Conservation (phyloP, 2,797 vertebrate genomes). For the Menidia menidia region DNA sequence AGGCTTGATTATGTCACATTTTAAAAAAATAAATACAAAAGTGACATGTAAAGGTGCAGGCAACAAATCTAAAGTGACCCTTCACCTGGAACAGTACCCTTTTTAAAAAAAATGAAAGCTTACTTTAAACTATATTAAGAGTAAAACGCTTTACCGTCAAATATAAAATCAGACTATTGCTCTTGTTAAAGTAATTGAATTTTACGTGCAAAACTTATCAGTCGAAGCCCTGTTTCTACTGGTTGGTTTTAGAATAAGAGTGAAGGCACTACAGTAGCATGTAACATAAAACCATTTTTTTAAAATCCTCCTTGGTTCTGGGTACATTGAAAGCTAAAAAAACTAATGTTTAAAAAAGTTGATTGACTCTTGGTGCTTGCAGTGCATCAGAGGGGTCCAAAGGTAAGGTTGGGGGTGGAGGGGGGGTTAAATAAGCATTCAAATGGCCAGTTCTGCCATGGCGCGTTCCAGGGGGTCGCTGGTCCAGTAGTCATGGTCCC, state of each 20-base stretch:
- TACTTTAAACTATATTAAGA: conserved; percentile 29
- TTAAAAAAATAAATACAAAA: conserved; percentile 52
- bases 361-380: conserved; percentile 41
- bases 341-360: background rate
- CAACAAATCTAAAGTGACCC: conserved; percentile 17
- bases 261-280: conserved; percentile 41
- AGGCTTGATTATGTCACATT: conserved; percentile 14
- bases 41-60: conserved; percentile 31
- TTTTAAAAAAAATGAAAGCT: conserved; percentile 7
- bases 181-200: too few relatives aligned
- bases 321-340: conserved; percentile 15
- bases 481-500: conserved; percentile 95
- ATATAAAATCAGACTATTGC: too few relatives aligned
- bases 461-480: conserved; percentile 91
- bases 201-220: conserved; percentile 47
- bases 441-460: conserved; percentile 90
- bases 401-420: conserved; percentile 1
- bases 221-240: conserved; percentile 37
- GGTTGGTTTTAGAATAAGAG: conserved; percentile 12
- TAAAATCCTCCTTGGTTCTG: conserved; percentile 10
- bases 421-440: conserved; percentile 35
- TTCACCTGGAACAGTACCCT: conserved; percentile 39
- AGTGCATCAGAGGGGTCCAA: conserved; percentile 39
- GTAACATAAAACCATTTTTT: conserved; percentile 16
- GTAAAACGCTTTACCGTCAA: too few relatives aligned